Evolutionary conservation across 2,888 invertebrate species (phyloP), one percentile per base, ranked within the genome.

Genomic region (Trilocha varians): DNA sequence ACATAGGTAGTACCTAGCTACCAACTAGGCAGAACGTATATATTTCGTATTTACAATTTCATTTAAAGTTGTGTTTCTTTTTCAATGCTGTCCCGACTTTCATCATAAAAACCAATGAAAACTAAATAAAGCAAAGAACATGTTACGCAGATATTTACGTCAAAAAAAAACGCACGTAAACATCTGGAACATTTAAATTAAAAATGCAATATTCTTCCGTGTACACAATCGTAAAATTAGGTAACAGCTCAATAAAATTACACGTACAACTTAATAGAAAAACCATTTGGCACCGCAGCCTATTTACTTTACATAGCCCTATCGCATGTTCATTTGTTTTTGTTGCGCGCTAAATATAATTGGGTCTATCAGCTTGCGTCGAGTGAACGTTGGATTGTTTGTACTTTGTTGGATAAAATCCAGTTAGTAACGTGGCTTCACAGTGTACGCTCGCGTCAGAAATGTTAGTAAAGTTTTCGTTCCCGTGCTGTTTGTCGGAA

Each of bases 381-480:
- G 37, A 41, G 32, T 40, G 33, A 32, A 34, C 32, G 25, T 32
- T 9, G 16, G 13, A 18, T 34, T 16, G 39, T 36, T 18, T 16
- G 39, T 14, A 49, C 40, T n/a, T n/a, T n/a, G n/a, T n/a, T n/a
- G 52, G 48, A 48, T 43, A 48, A 25, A 37, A 40, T 50, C 41
- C 61, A 68, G 70, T 70, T 44, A 50, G 50, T 48, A 52, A 49
- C 44, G 50, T 50, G 65, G 57, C 62, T 55, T 60, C 59, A 61
- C 36, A 44, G 50, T 36, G 69, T 41, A 48, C 68, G 70, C 65
- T 55, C 57, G 78, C 64, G 62, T 59, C 13, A 42, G n/a, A 25
- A 53, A 78, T 79, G 79, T 51, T 82, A 45, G 71, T 78, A 47
- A 83, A 83, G 63, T 62, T 78, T 9, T 55, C 72, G 34, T 74